Conservation (phyloP, 2,113 vertebrate species). For the Chrysemys picta region DNA sequence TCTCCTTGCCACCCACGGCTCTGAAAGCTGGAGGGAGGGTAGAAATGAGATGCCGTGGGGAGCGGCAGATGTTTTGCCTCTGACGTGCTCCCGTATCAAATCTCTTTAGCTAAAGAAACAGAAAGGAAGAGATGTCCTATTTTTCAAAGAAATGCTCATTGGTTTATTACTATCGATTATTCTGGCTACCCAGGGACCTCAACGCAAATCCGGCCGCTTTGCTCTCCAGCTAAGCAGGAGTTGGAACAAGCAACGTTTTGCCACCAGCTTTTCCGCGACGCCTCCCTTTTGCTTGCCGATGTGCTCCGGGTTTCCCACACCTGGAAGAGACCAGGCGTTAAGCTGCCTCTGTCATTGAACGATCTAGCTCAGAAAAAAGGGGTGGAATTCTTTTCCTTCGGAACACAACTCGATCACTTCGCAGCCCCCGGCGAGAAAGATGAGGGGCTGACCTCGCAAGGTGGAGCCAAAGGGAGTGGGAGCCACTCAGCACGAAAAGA, state of each 20-base stretch:
- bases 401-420: background rate
- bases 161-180: background rate
- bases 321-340: fast-evolving
- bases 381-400: background rate
- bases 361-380: background rate
- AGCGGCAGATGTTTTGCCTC: fast-evolving
- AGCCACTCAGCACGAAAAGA: background rate
- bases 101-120: background rate
- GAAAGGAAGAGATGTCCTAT: background rate
- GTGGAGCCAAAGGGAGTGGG: fast-evolving
- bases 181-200: background rate
- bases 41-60: background rate
- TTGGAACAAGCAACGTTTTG: fast-evolving
- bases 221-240: fast-evolving
- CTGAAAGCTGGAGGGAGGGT: background rate
- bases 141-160: background rate
- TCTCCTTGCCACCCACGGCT: background rate
- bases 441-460: background rate
- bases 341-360: fast-evolving
- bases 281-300: fast-evolving
- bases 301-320: fast-evolving
- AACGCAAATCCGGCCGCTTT: fast-evolving
- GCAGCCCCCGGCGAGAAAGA: fast-evolving
- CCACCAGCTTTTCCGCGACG: fast-evolving
- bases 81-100: background rate